phyloP scores from a whole-genome alignment of 2,888 invertebrate species.

The Craniophora ligustri region DNA sequence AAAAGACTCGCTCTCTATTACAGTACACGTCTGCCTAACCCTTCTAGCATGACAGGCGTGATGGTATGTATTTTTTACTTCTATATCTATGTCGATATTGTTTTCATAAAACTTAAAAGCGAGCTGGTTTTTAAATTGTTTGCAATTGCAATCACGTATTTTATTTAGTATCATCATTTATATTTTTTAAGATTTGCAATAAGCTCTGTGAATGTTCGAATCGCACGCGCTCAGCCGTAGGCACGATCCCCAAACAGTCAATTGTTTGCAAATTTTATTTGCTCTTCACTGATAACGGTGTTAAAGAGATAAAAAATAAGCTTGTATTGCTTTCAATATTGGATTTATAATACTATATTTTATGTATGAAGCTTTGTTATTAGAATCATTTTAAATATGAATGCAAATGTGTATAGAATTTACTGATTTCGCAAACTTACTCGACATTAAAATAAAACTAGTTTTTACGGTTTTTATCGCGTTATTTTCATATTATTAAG shows the following conservation, averaged over 20 bases:
- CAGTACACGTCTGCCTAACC: no score
- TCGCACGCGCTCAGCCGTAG: conserved; percentile 71
- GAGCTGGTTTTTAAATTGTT: conserved; percentile 3
- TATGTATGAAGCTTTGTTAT: conserved; percentile 13
- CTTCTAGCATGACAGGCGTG: no score
- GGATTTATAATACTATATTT: conserved; percentile 14
- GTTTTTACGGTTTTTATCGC: no score
- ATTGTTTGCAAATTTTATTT: conserved; percentile 69
- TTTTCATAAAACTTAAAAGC: background rate
- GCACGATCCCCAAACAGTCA: conserved; percentile 78
- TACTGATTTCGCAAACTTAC: no score
- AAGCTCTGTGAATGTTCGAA: conserved; percentile 65
- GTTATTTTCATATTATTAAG: no score
- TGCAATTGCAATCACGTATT: conserved; percentile 8
- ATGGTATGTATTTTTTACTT: no score
- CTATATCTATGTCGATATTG: no score
- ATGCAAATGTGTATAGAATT: no score
- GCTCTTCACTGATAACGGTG: conserved; percentile 51
- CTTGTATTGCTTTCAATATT: conserved; percentile 23
- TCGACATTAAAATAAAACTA: no score
- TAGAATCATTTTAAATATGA: no score
- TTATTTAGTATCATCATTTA: conserved; percentile 43
- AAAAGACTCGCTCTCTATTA: no score
- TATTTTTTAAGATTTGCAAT: conserved; percentile 64
- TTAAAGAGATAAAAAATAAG: conserved; percentile 52